These are phyloP conservation scores for Timema podura DNA, from an alignment of 2,888 invertebrate genomes.

Conservation along the genomic window DNA sequence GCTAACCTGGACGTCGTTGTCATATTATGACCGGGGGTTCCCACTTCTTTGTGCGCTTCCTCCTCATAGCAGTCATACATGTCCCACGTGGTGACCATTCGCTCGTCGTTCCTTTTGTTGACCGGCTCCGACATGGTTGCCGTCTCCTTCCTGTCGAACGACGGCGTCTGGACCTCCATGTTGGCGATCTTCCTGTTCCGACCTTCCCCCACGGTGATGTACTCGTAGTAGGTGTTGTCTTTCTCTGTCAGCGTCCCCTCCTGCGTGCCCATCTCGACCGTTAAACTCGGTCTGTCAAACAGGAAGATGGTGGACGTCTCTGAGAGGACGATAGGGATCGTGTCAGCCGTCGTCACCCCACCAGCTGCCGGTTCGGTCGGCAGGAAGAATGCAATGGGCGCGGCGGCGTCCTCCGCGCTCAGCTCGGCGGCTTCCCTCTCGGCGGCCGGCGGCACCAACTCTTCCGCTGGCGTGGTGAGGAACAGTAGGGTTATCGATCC, in stretches of 20 bases:
- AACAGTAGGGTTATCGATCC: no score
- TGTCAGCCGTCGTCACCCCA: not conserved
- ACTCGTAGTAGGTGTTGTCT: constrained; percentile 64
- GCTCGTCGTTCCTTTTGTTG: constrained; percentile 52
- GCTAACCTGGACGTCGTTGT: no score
- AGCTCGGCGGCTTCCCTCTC: no score
- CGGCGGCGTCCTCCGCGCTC: no score
- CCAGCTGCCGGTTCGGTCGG: not conserved
- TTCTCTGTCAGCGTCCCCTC: constrained; percentile 56
- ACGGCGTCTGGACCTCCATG: constrained; percentile 67
- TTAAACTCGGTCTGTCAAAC: constrained; percentile 60
- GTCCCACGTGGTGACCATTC: constrained; percentile 71
- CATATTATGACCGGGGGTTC: not conserved
- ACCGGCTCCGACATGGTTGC: constrained; percentile 57
- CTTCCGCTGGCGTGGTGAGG: no score
- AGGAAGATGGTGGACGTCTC: constrained; percentile 64
- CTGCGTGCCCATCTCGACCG: constrained; percentile 55
- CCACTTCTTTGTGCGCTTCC: constrained; percentile 43
- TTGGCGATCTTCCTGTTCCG: constrained; percentile 60
- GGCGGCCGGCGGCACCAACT: no score
- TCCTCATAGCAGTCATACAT: constrained; percentile 65
- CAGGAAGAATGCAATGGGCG: no score
- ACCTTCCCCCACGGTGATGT: constrained; percentile 62
- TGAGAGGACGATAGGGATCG: constrained; percentile 49
- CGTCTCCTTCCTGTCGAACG: constrained; percentile 57